Percentiles rank a stretch among this genome's conserved stretches.
These are phyloP conservation scores for Cathartes aura DNA, from an alignment of 2,113 vertebrate genomes.

Conservation along the genomic window DNA sequence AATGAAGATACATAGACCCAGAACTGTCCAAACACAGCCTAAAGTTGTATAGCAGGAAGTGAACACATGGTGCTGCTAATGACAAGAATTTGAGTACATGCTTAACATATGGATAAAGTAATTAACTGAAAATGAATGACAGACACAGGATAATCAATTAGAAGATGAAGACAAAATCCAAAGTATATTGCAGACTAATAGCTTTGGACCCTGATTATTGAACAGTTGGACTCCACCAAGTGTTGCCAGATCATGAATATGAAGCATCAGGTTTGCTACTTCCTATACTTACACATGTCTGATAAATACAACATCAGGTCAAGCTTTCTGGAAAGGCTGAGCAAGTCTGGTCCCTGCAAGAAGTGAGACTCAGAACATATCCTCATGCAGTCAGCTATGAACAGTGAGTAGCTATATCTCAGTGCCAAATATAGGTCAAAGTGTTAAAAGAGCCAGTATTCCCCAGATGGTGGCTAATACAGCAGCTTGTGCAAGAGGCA, in stretches of 20 bases:
- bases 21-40: background rate
- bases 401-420: background rate
- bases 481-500: background rate
- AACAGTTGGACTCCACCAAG: background rate
- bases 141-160: background rate
- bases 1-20: background rate
- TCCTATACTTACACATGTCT: background rate
- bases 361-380: background rate
- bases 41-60: background rate
- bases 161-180: background rate
- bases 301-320: background rate
- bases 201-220: background rate
- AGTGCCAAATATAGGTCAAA: background rate
- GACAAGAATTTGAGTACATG: slow-evolving; percentile 3
- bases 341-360: background rate
- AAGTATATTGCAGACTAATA: background rate
- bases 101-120: background rate
- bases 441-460: background rate
- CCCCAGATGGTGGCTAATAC: background rate
- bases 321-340: background rate
- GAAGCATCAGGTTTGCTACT: background rate
- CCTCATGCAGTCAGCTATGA: background rate
- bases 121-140: slow-evolving; percentile 25
- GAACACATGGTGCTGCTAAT: slow-evolving; percentile 8
- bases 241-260: background rate